Evolutionary conservation across 2,797 vertebrate species (phyloP).

Genomic region (Tangara arthus): DNA sequence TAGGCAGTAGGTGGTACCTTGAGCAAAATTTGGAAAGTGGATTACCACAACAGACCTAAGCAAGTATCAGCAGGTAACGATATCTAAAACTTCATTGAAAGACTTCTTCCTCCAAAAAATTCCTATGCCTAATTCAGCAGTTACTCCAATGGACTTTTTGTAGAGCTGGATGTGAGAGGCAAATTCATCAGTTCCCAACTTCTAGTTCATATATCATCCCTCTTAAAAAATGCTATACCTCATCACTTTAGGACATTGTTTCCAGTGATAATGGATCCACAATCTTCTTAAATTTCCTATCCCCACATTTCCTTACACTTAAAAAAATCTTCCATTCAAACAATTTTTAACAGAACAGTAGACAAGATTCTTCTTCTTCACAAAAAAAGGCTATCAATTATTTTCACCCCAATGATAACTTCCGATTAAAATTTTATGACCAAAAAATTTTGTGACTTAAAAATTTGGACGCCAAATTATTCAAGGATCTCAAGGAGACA

Average conservation of each 20-base stretch:
- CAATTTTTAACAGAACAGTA: not conserved
- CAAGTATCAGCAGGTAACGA: not conserved
- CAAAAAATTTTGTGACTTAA: not conserved
- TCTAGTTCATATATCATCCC: not conserved
- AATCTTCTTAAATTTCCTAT: not conserved
- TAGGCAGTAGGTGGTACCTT: not conserved
- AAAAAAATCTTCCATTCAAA: not conserved
- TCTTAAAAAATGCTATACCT: not conserved
- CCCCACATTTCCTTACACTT: not conserved
- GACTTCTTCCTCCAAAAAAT: not conserved
- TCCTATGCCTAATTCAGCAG: not conserved
- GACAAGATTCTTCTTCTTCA: not conserved
- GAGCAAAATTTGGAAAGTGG: not conserved
- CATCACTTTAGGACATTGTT: not conserved
- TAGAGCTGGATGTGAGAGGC: not conserved
- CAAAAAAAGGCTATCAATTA: not conserved
- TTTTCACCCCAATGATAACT: not conserved
- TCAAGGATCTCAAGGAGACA: not conserved
- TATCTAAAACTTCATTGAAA: not conserved
- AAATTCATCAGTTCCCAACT: not conserved
- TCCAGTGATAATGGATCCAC: not conserved
- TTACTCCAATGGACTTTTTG: not conserved
- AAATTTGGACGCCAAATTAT: not conserved
- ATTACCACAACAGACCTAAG: not conserved
- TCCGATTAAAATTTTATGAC: not conserved